Evolutionary conservation across 2,113 vertebrate genomes (phyloP).

Genomic region (Zosterops pallidus): DNA sequence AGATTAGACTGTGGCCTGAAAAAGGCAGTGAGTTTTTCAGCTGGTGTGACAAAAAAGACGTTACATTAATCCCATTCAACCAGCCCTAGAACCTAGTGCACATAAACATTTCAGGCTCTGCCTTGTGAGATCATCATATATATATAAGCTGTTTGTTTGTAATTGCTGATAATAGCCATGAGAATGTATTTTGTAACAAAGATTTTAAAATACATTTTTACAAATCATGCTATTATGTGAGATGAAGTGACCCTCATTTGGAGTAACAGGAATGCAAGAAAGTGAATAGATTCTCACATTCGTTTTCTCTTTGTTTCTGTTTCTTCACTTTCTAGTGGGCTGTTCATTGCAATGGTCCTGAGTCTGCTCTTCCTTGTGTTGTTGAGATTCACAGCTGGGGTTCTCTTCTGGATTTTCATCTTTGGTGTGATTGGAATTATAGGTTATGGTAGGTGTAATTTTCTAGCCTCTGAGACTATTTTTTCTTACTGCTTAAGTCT

Average conservation of each 20-base stretch:
- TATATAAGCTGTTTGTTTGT: background rate
- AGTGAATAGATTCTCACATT: background rate
- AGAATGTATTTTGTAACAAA: background rate
- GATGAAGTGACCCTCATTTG: background rate
- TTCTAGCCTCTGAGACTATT: background rate
- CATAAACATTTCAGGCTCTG: background rate
- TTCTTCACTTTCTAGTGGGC: conserved; percentile 75
- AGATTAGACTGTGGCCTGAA: background rate
- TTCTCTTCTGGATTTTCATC: conserved; percentile 90
- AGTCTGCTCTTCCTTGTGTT: conserved; percentile 91
- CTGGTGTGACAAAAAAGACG: background rate
- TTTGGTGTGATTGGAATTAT: conserved; percentile 83
- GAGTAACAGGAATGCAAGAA: background rate
- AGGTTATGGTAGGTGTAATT: conserved; percentile 83
- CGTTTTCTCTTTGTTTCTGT: background rate
- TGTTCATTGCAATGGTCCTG: conserved; percentile 89
- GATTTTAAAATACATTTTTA: background rate
- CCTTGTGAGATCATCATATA: background rate
- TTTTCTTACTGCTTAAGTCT: background rate
- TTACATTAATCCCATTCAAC: background rate
- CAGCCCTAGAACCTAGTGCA: background rate
- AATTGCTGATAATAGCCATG: background rate
- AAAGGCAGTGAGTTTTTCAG: background rate
- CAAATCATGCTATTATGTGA: background rate
- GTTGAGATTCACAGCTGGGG: conserved; percentile 87